phyloP scores from a whole-genome alignment of 2,888 invertebrate genomes.

The Melinaea menophilus region DNA sequence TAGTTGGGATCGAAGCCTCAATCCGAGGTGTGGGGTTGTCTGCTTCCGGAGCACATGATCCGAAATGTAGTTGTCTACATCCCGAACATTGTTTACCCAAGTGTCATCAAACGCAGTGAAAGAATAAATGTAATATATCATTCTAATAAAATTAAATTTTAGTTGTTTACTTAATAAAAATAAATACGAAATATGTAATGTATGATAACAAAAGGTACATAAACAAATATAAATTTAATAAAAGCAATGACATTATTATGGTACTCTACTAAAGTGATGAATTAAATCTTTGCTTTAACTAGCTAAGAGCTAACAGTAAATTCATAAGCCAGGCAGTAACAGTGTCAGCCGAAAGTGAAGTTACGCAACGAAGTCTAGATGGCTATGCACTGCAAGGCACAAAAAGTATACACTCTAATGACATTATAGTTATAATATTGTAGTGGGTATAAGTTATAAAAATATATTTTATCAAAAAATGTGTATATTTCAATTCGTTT shows the following conservation, averaged over 20 bases:
- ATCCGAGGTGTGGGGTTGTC: slow-evolving; percentile 16
- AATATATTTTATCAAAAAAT: too few species aligned
- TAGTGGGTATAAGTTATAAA: not conserved
- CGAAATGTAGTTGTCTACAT: not conserved
- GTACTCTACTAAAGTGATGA: not conserved
- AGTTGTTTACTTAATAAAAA: too few species aligned
- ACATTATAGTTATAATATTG: not conserved
- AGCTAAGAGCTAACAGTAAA: slow-evolving; percentile 6
- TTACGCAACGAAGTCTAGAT: slow-evolving; percentile 30
- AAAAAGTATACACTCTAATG: not conserved
- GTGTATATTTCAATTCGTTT: too few species aligned
- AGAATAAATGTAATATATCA: too few species aligned
- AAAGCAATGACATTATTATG: not conserved
- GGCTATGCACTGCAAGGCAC: slow-evolving; percentile 20
- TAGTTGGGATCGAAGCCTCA: slow-evolving; percentile 25
- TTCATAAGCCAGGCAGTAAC: slow-evolving; percentile 13
- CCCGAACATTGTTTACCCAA: not conserved
- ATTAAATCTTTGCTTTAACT: slow-evolving; percentile 7
- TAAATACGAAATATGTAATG: too few species aligned
- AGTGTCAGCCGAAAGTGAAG: slow-evolving; percentile 27
- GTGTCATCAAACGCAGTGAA: too few species aligned
- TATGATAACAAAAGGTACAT: too few species aligned
- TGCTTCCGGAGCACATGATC: slow-evolving; percentile 5
- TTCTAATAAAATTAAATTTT: too few species aligned
- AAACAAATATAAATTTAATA: not conserved